phyloP scores from a whole-genome alignment of 2,888 invertebrate species.

The Petrolisthes manimaculis region DNA sequence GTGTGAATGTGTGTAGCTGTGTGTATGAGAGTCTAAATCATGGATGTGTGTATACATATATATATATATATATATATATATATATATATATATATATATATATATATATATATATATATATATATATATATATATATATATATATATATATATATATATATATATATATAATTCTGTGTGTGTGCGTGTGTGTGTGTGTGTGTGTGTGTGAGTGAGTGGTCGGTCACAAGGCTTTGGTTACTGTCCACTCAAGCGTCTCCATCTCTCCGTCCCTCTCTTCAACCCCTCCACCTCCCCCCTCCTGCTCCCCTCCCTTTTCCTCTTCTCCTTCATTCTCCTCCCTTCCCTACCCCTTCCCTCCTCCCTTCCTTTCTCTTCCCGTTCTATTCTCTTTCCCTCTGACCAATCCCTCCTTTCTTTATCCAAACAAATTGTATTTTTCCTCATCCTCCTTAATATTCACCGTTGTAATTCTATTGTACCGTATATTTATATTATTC shows the following conservation, averaged over 20 bases:
- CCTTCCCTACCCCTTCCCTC: background rate
- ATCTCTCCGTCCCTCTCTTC: conserved; percentile 12
- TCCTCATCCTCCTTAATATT: too few relatives aligned
- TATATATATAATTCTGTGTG: background rate
- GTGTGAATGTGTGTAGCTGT: background rate
- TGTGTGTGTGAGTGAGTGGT: background rate
- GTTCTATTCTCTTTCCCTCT: too few relatives aligned
- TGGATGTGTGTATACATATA: background rate
- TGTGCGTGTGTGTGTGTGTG: background rate
- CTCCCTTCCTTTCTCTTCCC: background rate
- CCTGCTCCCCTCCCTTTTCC: background rate
- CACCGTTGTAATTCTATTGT: too few relatives aligned
- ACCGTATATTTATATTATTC: too few relatives aligned
- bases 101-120: background rate
- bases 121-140: background rate
- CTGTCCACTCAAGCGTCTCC: background rate
- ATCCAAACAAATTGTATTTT: too few relatives aligned
- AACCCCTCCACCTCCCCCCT: conserved; percentile 3
- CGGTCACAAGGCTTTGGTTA: background rate
- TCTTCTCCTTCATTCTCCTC: background rate
- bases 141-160: background rate
- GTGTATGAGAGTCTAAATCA: background rate
- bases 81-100: background rate
- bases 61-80: background rate
- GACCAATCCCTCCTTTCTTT: too few relatives aligned